Evolutionary conservation across 2,113 vertebrate genomes (phyloP).

Genomic region (Thalassarche chlororhynchos): DNA sequence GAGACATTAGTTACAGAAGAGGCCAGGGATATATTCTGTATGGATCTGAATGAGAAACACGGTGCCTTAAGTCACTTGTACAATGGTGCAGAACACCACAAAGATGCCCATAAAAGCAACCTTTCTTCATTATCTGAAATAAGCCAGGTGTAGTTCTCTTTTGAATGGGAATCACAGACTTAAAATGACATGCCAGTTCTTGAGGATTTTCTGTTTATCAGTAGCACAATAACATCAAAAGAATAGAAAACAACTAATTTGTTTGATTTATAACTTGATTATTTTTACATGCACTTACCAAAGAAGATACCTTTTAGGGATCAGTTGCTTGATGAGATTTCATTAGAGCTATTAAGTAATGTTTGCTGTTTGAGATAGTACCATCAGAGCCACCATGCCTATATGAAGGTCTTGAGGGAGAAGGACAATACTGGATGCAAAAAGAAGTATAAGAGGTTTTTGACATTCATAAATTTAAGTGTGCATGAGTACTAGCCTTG

Average conservation of each 20-base stretch:
- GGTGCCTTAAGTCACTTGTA: fast-evolving
- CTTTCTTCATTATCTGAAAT: not conserved
- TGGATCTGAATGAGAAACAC: not conserved
- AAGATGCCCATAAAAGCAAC: not conserved
- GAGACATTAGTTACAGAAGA: not conserved
- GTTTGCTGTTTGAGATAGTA: not conserved
- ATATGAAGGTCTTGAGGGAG: not conserved
- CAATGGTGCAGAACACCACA: not conserved
- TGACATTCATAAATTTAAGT: not conserved
- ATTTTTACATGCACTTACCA: not conserved
- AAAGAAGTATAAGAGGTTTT: not conserved
- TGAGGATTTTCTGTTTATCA: not conserved
- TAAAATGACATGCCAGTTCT: not conserved
- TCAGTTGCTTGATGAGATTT: not conserved
- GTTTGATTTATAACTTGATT: not conserved
- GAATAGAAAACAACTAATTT: not conserved
- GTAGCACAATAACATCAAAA: not conserved
- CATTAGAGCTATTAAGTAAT: not conserved
- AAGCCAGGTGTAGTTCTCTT: not conserved
- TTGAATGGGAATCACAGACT: not conserved
- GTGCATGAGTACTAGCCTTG: not conserved
- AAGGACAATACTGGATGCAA: not conserved
- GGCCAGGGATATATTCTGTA: not conserved
- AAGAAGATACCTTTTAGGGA: not conserved
- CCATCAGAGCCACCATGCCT: not conserved